Base-by-base conservation (phyloP, 1,140 invertebrate species). In the Drosophila grimshawi region DNA sequence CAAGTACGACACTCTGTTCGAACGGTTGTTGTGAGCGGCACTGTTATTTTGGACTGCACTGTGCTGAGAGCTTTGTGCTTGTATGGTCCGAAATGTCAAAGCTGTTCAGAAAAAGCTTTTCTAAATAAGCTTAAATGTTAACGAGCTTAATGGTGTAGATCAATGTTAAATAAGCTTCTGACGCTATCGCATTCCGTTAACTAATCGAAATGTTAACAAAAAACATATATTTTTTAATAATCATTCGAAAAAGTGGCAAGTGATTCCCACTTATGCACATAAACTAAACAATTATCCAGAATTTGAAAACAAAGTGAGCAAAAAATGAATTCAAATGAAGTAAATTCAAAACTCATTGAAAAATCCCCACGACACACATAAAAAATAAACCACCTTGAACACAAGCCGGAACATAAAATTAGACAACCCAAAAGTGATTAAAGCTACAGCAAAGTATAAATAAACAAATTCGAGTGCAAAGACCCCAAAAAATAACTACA, bases 301-400 rank as follows among this genome's bases (percentile, higher is more conserved):
- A 29, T 7, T n/a, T 2, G 37, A 62, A 35, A 19, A 19, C 19
- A 19, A 19, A 19, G 19, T 19, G 2, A 27, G 29, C 33, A 57
- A 2, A 7, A 27, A 19, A 30, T 33, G 33, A 33, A 5, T 0
- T 5, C 33, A 33, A 8, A 3, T 39, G 4, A 0, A 4, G 1
- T 43, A 4, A n/a, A 43, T n/a, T 41, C 11, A n/a, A 2, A n/a
- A 10, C 37, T 10, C 19, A 62, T 56, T 62, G 1, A 37, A 49
- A 70, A 63, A 53, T 0, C 4, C 7, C n/a, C 52, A 48, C n/a
- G 43, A 60, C 27, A 35, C 39, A 52, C 35, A 55, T 19, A 65
- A 72, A 48, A 61, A 48, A 19, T 19, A 19, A 37, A n/a, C 8
- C 11, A 65, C 73, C 73, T 76, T 72, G 56, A 76, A n/a, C 48